Base-by-base conservation (phyloP, 2,113 vertebrate genomes). In the Leucopsar rothschildi region DNA sequence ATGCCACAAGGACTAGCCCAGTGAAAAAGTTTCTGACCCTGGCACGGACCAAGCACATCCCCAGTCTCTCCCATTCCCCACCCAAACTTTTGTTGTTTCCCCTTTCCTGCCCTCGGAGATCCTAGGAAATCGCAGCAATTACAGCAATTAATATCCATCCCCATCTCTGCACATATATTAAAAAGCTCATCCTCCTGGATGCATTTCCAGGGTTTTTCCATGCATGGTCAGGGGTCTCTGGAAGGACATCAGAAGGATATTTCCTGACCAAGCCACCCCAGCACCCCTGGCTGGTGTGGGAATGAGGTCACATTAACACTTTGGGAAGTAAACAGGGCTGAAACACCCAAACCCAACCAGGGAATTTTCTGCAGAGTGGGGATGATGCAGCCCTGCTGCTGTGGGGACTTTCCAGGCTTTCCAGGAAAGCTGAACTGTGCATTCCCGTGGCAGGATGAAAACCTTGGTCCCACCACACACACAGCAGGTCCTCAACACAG, bases 361-460 rank as follows among this genome's bases (percentile, higher is more conserved):
- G 90, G 68, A 68, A 70, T 89, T 88, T 85, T 64, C 69, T 82
- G 35, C 37, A 5, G 85, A 84, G 78, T 60, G 53, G 64, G 33
- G 50, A 70, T 70, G 86, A 91, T 21, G 44, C 89, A 93, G 76
- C 49, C 59, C 45, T 71, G 68, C 29, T 40, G 47, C 66, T 93
- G 69, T 63, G 79, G 92, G 75, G 70, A 73, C 70, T 27, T 15
- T 27, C 53, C 28, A 7, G 13, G 73, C 70, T 96, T 92, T 81
- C 87, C 75, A 65, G 66, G 83, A 88, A 93, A 94, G 83, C 75
- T 82, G 86, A 90, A 90, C 70, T n/a, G 44, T 85, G 85, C 71
- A 39, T 89, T 90, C 82, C 76, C 33, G 3, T 39, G 61, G 73
- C 0, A 2, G 82, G 82, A 77, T 59, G 70, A 44, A 87, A 63